These are phyloP conservation scores for Thelaira solivaga DNA, from an alignment of 2,888 invertebrate species.

Conservation along the genomic window DNA sequence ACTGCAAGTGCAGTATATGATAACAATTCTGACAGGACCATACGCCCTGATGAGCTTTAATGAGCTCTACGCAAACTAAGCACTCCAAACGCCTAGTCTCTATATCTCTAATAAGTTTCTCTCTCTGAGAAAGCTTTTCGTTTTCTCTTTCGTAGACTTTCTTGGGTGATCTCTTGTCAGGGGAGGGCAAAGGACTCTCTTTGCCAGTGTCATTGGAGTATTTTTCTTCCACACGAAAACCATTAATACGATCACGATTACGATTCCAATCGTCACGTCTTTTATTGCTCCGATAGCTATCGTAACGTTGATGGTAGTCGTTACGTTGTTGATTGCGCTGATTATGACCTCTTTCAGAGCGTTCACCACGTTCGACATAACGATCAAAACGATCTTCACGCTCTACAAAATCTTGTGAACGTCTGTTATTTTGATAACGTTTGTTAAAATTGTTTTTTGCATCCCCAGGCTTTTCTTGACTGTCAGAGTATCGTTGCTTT, in stretches of 20 bases:
- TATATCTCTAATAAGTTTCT: conserved; percentile 89
- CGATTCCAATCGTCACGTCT: conserved; percentile 75
- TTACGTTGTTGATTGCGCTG: conserved; percentile 65
- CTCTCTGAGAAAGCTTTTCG: conserved; percentile 84
- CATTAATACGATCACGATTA: conserved; percentile 74
- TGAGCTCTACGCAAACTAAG: conserved; percentile 93
- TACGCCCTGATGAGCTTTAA: conserved; percentile 87
- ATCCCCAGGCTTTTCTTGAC: conserved; percentile 9
- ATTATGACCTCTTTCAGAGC: conserved; percentile 54
- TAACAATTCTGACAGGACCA: conserved; percentile 96
- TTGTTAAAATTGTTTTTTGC: conserved; percentile 34
- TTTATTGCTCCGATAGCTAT: conserved; percentile 74
- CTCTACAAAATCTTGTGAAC: conserved; percentile 41
- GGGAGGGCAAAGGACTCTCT: conserved; percentile 72
- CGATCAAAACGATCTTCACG: conserved; percentile 62
- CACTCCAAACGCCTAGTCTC: conserved; percentile 91
- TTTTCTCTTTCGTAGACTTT: conserved; percentile 68
- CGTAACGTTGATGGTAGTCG: conserved; percentile 74
- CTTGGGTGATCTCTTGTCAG: conserved; percentile 71
- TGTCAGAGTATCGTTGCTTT: not conserved
- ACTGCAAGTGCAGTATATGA: conserved; percentile 93
- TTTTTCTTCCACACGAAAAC: conserved; percentile 71
- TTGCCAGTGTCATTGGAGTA: conserved; percentile 71
- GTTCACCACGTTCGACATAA: conserved; percentile 54
- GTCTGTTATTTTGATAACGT: conserved; percentile 39